Evolutionary conservation across 2,797 vertebrate species (phyloP).

Genomic region (Sebastes vulpes): DNA sequence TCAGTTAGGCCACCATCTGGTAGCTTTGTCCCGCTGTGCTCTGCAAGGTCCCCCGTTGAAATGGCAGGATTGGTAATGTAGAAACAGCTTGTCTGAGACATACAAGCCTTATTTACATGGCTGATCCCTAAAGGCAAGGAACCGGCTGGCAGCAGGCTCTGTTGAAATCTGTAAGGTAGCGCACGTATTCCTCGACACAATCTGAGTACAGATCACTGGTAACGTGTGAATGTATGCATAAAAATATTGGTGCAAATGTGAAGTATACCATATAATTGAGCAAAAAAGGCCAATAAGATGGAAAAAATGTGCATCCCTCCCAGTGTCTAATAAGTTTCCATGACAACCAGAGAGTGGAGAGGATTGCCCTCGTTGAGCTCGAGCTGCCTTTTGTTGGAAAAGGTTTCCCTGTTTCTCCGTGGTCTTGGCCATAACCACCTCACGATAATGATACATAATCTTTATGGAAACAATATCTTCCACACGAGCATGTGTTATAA

Average conservation of each 20-base stretch:
- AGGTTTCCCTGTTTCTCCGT: constrained; percentile 60
- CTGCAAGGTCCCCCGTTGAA: constrained; percentile 38
- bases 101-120: constrained; percentile 62
- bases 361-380: constrained; percentile 67
- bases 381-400: constrained; percentile 49
- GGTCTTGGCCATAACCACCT: constrained; percentile 25
- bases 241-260: neutral
- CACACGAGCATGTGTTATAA: neutral
- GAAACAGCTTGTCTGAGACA: constrained; percentile 65
- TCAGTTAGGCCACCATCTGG: constrained; percentile 71
- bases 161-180: constrained; percentile 1
- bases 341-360: constrained; percentile 78
- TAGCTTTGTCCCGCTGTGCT: constrained; percentile 55
- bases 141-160: constrained; percentile 5
- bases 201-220: neutral
- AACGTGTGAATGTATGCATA: neutral
- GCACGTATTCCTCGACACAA: neutral
- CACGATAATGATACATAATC: constrained; percentile 4
- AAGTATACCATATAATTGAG: neutral
- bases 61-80: constrained; percentile 52
- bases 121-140: constrained; percentile 31
- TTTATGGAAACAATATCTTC: neutral
- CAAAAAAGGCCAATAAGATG: constrained; percentile 44
- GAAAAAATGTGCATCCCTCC: constrained; percentile 62
- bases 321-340: constrained; percentile 79